These are phyloP conservation scores for Miltochrista miniata DNA, from an alignment of 2,888 invertebrate species.

Conservation along the genomic window DNA sequence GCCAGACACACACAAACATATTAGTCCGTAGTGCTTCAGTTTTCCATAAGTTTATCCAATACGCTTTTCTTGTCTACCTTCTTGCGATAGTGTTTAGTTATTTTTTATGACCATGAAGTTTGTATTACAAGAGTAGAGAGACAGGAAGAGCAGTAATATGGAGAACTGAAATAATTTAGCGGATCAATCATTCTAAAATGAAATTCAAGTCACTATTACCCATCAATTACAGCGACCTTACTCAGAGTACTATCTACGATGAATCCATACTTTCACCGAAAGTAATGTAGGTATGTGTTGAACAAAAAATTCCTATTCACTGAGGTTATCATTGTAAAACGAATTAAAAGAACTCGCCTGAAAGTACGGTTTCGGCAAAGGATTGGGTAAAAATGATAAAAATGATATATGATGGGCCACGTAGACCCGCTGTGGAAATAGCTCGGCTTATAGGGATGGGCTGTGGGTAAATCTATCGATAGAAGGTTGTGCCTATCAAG, in stretches of 20 bases:
- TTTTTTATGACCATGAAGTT: too few species aligned
- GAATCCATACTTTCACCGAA: constrained; percentile 33
- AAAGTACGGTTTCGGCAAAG: constrained; percentile 77
- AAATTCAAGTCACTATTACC: too few species aligned
- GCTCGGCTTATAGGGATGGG: constrained; percentile 33
- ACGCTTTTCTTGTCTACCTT: too few species aligned
- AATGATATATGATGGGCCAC: constrained; percentile 70
- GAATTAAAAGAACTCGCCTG: constrained; percentile 71
- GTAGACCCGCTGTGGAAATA: constrained; percentile 50
- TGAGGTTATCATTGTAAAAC: constrained; percentile 76
- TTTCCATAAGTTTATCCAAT: too few species aligned
- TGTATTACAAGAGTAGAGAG: too few species aligned
- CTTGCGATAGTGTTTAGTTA: too few species aligned
- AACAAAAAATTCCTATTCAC: constrained; percentile 38
- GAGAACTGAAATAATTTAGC: too few species aligned
- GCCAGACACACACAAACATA: too few species aligned
- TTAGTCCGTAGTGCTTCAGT: too few species aligned
- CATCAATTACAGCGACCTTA: constrained; percentile 7
- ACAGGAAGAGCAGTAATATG: too few species aligned
- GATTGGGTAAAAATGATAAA: constrained; percentile 75
- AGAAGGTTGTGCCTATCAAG: too few species aligned
- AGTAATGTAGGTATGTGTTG: constrained; percentile 42
- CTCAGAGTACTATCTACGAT: constrained; percentile 1
- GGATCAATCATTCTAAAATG: too few species aligned
- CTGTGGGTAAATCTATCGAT: constrained; percentile 15